Conservation (phyloP, 2,888 invertebrate species). For the Ormyrus labotus region DNA sequence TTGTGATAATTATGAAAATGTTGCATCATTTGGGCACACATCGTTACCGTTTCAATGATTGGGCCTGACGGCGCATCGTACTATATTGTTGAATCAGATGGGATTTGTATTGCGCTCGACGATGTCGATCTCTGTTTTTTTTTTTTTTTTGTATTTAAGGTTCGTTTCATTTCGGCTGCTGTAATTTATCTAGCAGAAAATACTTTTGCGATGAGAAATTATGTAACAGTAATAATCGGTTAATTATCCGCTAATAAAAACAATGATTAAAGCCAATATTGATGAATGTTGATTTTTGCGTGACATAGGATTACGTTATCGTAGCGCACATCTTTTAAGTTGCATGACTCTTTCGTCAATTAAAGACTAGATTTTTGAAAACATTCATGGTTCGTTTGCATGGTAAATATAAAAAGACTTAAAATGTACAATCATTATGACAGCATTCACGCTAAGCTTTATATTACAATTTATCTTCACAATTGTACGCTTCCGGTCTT, state of each 20-base stretch:
- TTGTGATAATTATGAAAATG: slow-evolving; percentile 43
- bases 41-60: neutral
- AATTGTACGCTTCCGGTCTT: neutral
- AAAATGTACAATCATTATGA: neutral
- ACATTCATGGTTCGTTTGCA: slow-evolving; percentile 21
- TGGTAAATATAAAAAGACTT: slow-evolving; percentile 29
- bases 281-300: slow-evolving; percentile 11
- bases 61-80: too few relatives aligned
- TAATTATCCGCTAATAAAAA: slow-evolving; percentile 21
- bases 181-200: neutral
- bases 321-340: neutral
- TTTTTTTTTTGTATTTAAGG: slow-evolving; percentile 1
- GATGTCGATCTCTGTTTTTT: neutral
- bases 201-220: neutral
- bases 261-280: slow-evolving; percentile 20
- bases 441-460: neutral
- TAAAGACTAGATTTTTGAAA: slow-evolving; percentile 34
- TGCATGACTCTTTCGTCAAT: too few relatives aligned
- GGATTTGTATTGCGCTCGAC: too few relatives aligned
- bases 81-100: too few relatives aligned
- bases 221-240: slow-evolving; percentile 18
- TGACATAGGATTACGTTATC: neutral
- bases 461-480: neutral
- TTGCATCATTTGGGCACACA: neutral
- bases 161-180: too few relatives aligned